Conservation (phyloP, 2,797 vertebrate species). For the Steatocranus sp. region DNA sequence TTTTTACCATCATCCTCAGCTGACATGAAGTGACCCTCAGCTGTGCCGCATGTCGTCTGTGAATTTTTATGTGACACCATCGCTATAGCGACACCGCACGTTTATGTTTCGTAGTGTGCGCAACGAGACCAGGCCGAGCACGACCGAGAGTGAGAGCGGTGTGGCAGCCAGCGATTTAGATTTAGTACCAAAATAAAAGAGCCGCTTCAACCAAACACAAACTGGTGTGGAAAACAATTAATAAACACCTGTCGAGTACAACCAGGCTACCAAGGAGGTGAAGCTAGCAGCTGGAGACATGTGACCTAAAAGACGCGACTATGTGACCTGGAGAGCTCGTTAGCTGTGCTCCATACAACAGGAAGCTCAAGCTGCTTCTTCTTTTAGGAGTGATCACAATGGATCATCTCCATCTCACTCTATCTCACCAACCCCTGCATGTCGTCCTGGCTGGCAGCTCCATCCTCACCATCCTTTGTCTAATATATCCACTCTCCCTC, state of each 20-base stretch:
- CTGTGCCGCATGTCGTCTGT: fast-evolving
- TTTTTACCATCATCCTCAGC: background rate
- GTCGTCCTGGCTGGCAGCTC: background rate
- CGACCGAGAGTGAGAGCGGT: background rate
- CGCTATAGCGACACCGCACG: fast-evolving
- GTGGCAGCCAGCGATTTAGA: background rate
- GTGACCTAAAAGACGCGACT: background rate
- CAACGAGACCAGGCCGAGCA: fast-evolving
- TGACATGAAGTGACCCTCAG: background rate
- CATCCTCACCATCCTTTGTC: background rate
- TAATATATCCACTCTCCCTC: background rate
- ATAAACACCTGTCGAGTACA: background rate
- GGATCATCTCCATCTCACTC: background rate
- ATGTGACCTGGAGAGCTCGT: background rate
- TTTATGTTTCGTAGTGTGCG: background rate
- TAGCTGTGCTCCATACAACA: background rate
- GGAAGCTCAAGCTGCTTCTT: background rate
- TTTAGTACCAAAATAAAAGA: background rate
- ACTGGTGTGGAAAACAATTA: fast-evolving
- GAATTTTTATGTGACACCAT: background rate
- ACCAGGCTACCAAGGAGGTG: background rate
- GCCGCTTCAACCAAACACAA: background rate
- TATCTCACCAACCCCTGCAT: background rate
- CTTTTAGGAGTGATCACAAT: background rate
- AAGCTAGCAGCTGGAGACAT: background rate